These are phyloP conservation scores for Pluvianellus socialis DNA, from an alignment of 2,113 vertebrate species.

Conservation along the genomic window DNA sequence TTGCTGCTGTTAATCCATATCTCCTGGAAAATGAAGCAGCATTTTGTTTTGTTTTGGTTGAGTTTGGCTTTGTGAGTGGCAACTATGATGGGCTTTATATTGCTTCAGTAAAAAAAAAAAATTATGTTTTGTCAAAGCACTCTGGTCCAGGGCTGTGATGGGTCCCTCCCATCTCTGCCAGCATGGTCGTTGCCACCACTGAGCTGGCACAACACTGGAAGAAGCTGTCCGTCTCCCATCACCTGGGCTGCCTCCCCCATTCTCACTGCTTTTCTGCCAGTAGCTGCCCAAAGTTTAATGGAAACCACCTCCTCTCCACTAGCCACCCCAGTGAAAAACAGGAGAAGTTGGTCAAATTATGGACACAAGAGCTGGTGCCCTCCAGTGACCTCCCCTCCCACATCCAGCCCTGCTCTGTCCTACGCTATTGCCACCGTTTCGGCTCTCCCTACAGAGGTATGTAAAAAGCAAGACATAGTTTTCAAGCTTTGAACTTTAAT, in stretches of 20 bases:
- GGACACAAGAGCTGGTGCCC: neutral
- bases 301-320: neutral
- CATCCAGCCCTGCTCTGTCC: rapidly evolving
- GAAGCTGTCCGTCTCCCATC: neutral
- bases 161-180: neutral
- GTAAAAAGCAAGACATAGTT: neutral
- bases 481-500: conserved; percentile 23
- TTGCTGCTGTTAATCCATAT: neutral
- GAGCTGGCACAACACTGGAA: neutral
- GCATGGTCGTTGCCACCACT: too few relatives aligned
- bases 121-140: neutral
- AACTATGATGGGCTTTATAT: neutral
- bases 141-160: neutral
- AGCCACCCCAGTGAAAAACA: neutral
- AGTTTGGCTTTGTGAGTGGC: neutral
- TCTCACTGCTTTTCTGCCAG: neutral
- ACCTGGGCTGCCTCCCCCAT: neutral
- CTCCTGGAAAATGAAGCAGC: neutral
- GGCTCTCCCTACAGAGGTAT: neutral
- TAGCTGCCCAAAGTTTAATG: neutral
- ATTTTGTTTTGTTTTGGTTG: neutral
- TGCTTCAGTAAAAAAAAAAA: neutral
- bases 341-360: neutral
- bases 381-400: neutral
- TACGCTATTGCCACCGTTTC: rapidly evolving